Evolutionary conservation across 1,140 invertebrate genomes (phyloP), one percentile per base, ranked within the genome.

Genomic region (Lanistes nyassanus): DNA sequence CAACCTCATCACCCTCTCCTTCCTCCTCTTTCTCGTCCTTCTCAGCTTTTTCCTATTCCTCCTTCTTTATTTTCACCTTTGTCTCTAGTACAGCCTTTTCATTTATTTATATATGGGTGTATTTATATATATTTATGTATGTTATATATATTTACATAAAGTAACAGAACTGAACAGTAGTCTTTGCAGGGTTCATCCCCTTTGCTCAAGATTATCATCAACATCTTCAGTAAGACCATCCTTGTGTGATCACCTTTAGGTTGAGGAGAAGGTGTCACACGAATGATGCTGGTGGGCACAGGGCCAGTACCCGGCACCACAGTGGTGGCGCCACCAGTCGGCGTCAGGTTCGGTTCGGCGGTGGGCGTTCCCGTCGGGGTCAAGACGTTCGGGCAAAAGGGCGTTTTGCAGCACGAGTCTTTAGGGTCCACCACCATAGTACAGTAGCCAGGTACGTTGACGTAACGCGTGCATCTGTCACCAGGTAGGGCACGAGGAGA

Each of bases 331-430:
- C 42, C 42, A 3, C 42, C 21, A n/a, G 42, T 42, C 6, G 65
- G 26, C 2, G 36, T 69, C 42, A 29, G 29, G 0, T 64, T 31
- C 23, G 68, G 68, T 0, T 34, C 55, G 19, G 56, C 4, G 34
- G 69, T 72, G 29, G 53, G 51, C 2, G 29, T 70, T 0, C 26
- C 51, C 3, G 29, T 29, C 13, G 83, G 82, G 31, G 62, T 65
- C 2, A 65, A 74, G n/a, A 76, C 77, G 36, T 76, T 71, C 3
- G 29, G 37, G 64, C 83, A 85, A 26, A 79, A 66, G 51, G 84
- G 80, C 16, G 70, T 69, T 79, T 82, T 83, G 73, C 84, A 85
- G 78, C 84, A 85, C 16, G 75, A n/a, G 67, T 85, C 82, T 31
- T 74, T 80, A 23, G 82, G 84, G 67, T 85, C 84, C 39, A 80